phyloP scores from a whole-genome alignment of 2,113 vertebrate species.

The Eolophus roseicapilla region DNA sequence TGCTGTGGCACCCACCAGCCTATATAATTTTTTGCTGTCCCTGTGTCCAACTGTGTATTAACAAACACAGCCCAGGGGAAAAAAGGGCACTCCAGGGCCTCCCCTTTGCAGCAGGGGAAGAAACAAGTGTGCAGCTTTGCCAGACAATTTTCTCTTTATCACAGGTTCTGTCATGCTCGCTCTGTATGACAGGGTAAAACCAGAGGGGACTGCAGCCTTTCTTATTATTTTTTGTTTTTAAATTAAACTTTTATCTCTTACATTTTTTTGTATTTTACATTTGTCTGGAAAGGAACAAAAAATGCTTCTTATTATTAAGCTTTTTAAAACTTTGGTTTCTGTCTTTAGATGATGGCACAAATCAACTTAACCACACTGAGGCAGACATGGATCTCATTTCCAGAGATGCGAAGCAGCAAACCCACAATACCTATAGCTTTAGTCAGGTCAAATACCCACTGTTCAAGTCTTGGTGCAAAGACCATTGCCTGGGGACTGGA shows the following conservation, averaged over 20 bases:
- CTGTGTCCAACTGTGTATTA: not conserved
- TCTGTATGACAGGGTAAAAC: not conserved
- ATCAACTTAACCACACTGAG: not conserved
- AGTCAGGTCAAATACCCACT: not conserved
- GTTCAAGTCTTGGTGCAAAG: too few species aligned
- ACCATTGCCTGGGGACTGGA: not conserved
- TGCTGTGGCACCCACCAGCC: not conserved
- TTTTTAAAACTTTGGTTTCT: not conserved
- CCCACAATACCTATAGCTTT: not conserved
- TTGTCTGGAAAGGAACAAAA: not conserved
- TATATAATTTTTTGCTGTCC: not conserved
- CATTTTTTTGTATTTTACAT: not conserved
- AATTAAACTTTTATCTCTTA: not conserved
- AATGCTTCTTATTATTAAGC: not conserved
- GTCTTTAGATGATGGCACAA: not conserved
- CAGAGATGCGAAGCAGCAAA: not conserved
- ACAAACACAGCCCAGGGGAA: not conserved
- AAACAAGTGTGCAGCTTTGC: not conserved
- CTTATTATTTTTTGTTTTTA: not conserved
- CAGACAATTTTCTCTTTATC: not conserved
- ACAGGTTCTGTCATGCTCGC: not conserved
- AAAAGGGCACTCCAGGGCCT: not conserved
- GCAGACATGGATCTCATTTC: too few species aligned
- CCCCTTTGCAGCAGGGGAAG: not conserved
- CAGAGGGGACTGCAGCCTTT: not conserved